Base-by-base conservation (phyloP, 2,113 vertebrate genomes). In the Brachyistius frenatus region DNA sequence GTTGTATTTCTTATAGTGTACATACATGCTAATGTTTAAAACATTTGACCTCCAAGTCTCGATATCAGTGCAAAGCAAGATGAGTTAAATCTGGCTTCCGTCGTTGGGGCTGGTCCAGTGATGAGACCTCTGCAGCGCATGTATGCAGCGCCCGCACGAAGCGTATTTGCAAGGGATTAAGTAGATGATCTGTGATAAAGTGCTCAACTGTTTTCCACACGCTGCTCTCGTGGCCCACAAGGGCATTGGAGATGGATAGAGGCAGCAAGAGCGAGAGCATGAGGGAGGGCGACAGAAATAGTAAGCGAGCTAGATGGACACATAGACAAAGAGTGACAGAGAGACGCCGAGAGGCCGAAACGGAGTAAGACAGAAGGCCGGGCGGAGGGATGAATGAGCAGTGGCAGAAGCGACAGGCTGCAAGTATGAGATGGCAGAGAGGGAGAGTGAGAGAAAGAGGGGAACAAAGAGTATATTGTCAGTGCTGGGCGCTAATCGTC, bases 401-500 rank as follows among this genome's bases (percentile, higher is more conserved):
- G 79, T 32, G 67, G 82, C 81, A 89, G 66, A 85, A 86, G 89
- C 71, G 70, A 89, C 83, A 89, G 87, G 84, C 86, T 89, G 86
- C 15, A 14, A 86, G 90, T 75, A 71, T 82, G 74, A 89, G 83
- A 90, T 86, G 87, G 89, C 76, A 83, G 81, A 85, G 84, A 35
- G 65, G 69, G 83, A 72, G 86, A 86, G 77, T 3, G 78, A 81
- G 75, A 70, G 79, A 85, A 84, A 81, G 76, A 81, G 69, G 79
- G 79, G 80, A 86, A 92, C 91, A 93, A 90, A 92, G 92, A 89
- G 53, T 88, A 88, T 87, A 93, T 93, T 94, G 92, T 94, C 85
- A 86, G 87, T 69, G 67, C 79, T 62, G 88, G 85, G 84, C 80
- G 86, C 91, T 94, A 94, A 94, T 93, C 90, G 87, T 89, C 91